Evolutionary conservation across 2,888 invertebrate genomes (phyloP).

Genomic region (Clostera curtula): DNA sequence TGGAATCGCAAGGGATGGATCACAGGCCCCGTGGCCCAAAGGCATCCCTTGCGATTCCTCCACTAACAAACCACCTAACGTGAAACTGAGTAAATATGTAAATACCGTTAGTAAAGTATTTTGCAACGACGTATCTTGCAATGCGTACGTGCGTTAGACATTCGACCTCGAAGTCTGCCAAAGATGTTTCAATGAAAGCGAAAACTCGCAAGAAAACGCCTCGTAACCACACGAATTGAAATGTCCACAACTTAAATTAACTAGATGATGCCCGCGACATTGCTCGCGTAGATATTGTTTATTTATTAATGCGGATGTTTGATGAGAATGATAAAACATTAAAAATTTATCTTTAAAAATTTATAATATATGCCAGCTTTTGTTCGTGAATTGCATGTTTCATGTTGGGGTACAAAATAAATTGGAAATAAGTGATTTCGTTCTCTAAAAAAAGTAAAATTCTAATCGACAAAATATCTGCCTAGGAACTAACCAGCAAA

Average conservation of each 20-base stretch:
- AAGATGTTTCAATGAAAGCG: slow-evolving; percentile 57
- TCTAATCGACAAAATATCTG: slow-evolving; percentile 32
- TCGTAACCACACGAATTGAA: slow-evolving; percentile 39
- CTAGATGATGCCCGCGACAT: not conserved
- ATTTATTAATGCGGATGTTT: too few relatives aligned
- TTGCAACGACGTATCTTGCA: slow-evolving; percentile 60
- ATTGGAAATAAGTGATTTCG: too few relatives aligned
- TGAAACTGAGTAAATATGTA: slow-evolving; percentile 3
- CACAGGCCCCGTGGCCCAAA: too few relatives aligned
- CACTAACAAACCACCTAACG: slow-evolving; percentile 3
- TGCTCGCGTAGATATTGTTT: too few relatives aligned
- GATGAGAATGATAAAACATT: too few relatives aligned
- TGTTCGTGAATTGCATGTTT: too few relatives aligned
- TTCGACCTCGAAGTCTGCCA: slow-evolving; percentile 62
- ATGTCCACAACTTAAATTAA: slow-evolving; percentile 2
- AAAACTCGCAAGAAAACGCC: slow-evolving; percentile 40
- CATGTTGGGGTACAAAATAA: too few relatives aligned
- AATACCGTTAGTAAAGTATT: slow-evolving; percentile 54
- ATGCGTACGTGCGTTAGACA: slow-evolving; percentile 61
- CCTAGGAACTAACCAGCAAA: slow-evolving; percentile 29
- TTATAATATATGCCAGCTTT: too few relatives aligned
- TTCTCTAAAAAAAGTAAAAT: too few relatives aligned
- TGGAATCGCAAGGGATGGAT: too few relatives aligned
- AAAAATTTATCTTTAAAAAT: too few relatives aligned
- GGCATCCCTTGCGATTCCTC: too few relatives aligned